Conservation (phyloP, 2,113 vertebrate genomes). For the Picathartes gymnocephalus region DNA sequence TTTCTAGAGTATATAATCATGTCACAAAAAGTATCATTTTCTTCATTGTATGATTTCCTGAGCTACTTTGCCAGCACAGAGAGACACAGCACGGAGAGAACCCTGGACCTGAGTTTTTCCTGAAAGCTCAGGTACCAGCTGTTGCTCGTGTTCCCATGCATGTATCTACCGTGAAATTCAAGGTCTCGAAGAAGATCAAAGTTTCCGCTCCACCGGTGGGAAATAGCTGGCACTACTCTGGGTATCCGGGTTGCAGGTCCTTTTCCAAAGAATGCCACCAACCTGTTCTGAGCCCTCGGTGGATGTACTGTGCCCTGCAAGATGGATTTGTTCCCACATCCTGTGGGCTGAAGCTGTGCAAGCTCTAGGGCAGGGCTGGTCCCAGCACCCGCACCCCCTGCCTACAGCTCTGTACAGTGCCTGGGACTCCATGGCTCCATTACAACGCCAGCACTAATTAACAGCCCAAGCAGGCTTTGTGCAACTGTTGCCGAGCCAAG, state of each 20-base stretch:
- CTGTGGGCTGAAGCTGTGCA: accelerated
- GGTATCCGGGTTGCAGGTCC: not conserved
- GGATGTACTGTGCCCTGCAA: not conserved
- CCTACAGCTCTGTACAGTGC: not conserved
- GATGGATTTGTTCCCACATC: not conserved
- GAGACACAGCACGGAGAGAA: not conserved
- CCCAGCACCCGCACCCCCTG: too few species aligned
- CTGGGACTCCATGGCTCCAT: not conserved
- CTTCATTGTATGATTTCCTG: not conserved
- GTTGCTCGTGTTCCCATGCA: not conserved
- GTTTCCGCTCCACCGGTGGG: not conserved
- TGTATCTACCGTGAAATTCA: not conserved
- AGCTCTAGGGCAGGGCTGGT: not conserved
- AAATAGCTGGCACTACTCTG: not conserved
- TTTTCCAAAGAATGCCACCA: not conserved
- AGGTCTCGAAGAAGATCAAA: not conserved
- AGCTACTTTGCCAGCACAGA: not conserved
- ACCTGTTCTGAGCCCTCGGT: not conserved
- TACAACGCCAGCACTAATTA: slow-evolving; percentile 18
- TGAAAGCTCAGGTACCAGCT: not conserved
- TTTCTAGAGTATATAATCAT: not conserved
- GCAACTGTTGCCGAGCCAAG: not conserved
- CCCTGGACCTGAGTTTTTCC: not conserved
- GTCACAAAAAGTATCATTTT: not conserved
- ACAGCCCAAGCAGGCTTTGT: slow-evolving; percentile 7